These are phyloP conservation scores for Heliconius hermathena DNA, from an alignment of 1,140 invertebrate species.

Conservation along the genomic window DNA sequence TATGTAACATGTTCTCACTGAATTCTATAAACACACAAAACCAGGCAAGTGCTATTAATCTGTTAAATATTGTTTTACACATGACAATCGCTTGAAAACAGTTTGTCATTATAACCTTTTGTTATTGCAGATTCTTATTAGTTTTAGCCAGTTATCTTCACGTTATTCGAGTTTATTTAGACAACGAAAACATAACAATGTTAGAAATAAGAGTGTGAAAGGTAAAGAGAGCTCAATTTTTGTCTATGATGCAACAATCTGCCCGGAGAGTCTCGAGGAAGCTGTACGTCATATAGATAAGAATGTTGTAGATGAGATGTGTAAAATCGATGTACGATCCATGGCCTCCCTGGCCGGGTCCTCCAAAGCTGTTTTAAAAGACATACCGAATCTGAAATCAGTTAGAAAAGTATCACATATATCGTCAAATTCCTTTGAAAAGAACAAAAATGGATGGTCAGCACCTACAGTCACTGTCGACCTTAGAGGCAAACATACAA, in stretches of 20 bases:
- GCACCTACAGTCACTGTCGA: conserved; percentile 60
- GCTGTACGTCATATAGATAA: conserved; percentile 73
- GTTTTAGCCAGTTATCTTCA: conserved; percentile 76
- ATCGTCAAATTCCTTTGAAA: conserved; percentile 67
- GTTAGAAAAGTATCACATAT: conserved; percentile 69
- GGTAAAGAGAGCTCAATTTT: conserved; percentile 53
- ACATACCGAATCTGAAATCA: conserved; percentile 47
- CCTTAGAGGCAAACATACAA: conserved; percentile 47
- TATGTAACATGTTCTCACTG: conserved; percentile 82
- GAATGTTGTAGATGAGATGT: conserved; percentile 70
- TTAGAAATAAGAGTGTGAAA: conserved; percentile 67
- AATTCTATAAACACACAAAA: conserved; percentile 80
- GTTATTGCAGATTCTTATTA: conserved; percentile 78
- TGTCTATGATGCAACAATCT: conserved; percentile 61
- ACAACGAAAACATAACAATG: conserved; percentile 67
- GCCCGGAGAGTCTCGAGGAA: conserved; percentile 69
- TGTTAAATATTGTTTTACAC: not conserved
- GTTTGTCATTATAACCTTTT: conserved; percentile 74
- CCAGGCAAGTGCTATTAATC: conserved; percentile 58
- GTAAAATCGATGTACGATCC: conserved; percentile 60
- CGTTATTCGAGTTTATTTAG: conserved; percentile 75
- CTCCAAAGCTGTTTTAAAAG: conserved; percentile 37
- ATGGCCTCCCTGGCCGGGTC: conserved; percentile 46
- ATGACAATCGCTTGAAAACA: conserved; percentile 35
- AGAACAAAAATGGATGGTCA: conserved; percentile 74